Evolutionary conservation across 2,888 invertebrate genomes (phyloP).

Genomic region (Thymelicus sylvestris): DNA sequence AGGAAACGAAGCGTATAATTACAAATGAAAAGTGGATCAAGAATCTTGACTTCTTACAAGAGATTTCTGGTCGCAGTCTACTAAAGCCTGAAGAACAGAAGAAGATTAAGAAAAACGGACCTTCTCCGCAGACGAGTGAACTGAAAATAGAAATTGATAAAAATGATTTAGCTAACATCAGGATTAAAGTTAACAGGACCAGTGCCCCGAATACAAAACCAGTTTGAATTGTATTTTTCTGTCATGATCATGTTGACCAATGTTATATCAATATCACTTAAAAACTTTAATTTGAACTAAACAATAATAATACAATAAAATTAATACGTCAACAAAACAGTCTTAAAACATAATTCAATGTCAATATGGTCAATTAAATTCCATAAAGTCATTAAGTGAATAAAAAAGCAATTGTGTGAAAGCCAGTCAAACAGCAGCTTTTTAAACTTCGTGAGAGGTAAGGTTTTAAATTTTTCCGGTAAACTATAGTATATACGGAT

Average conservation of each 20-base stretch:
- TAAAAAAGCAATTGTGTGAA: no score
- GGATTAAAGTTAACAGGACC: constrained; percentile 50
- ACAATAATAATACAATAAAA: no score
- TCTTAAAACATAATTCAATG: no score
- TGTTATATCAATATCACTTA: neutral
- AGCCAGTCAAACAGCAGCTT: no score
- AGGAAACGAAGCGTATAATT: constrained; percentile 45
- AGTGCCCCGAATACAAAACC: neutral
- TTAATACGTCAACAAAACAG: no score
- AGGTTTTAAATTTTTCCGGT: no score
- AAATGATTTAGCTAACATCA: constrained; percentile 51
- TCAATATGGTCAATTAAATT: no score
- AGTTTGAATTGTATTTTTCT: neutral
- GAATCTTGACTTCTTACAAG: constrained; percentile 57
- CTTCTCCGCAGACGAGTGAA: constrained; percentile 45
- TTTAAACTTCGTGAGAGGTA: no score
- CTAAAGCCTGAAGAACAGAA: constrained; percentile 59
- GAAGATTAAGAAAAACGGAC: constrained; percentile 40
- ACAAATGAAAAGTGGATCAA: constrained; percentile 63
- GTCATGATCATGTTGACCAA: neutral
- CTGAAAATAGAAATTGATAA: constrained; percentile 60
- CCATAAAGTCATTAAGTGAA: no score
- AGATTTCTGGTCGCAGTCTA: constrained; percentile 52
- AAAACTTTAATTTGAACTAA: no score
- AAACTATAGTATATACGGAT: no score